A percentile compares a stretch with the other conserved stretches of the same genome.
phyloP scores from a whole-genome alignment of 2,797 vertebrate genomes.

The Fundulus diaphanus region DNA sequence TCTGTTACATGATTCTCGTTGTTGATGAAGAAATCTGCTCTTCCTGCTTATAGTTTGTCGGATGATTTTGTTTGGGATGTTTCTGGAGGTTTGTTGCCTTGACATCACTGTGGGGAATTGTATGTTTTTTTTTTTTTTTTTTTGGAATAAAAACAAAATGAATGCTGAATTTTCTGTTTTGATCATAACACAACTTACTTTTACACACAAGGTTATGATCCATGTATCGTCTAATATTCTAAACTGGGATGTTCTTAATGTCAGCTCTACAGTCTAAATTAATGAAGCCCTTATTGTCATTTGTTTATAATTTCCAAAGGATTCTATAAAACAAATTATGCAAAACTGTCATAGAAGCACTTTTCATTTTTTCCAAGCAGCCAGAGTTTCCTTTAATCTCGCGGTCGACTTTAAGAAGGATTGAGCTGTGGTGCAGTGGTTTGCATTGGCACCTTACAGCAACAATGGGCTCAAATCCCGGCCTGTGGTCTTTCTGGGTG shows the following conservation, averaged over 20 bases:
- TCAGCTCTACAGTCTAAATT: not conserved
- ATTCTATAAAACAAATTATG: not conserved
- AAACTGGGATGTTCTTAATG: not conserved
- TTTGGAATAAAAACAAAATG: conserved; percentile 58
- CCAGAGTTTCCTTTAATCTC: no score
- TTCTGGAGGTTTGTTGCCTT: conserved; percentile 13
- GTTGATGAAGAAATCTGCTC: conserved; percentile 43
- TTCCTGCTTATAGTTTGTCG: conserved; percentile 33
- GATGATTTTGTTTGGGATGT: conserved; percentile 26
- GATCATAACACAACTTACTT: not conserved
- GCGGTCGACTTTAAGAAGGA: no score
- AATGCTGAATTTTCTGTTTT: conserved; percentile 15
- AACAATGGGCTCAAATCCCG: no score
- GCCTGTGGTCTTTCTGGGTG: no score
- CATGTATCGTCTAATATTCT: not conserved
- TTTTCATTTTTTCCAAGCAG: not conserved
- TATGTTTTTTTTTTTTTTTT: conserved; percentile 34
- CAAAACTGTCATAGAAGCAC: not conserved
- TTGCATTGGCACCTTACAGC: no score
- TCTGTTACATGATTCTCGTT: conserved; percentile 25
- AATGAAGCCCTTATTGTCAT: no score
- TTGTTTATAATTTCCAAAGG: no score
- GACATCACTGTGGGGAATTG: conserved; percentile 36
- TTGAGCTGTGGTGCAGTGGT: no score
- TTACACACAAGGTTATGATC: not conserved